Base-by-base conservation (phyloP, 2,888 invertebrate species). In the Muschampia plurimacula region DNA sequence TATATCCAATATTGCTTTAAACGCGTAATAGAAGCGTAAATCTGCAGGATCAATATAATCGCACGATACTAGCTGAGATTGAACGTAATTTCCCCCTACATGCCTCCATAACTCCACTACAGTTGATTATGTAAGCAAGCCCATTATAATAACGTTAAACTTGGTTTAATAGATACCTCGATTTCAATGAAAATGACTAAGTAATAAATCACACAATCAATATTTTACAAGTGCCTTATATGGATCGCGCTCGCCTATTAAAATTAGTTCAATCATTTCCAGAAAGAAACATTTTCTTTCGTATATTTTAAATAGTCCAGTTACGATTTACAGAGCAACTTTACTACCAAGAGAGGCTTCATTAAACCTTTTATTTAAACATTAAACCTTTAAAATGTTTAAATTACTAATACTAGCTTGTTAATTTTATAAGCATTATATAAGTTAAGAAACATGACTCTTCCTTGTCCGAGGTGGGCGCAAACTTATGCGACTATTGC, bases 21-120 rank as follows among this genome's bases (percentile, higher is more conserved):
- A 65, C 74, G 8, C 66, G 65, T 71, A 66, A 66, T 71, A 71
- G 65, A 66, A 66, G 71, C 76, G 74, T 81, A 82, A 84, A 83
- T 82, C 82, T 82, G 77, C 75, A 82, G 83, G 85, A 87, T 88
- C 87, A 86, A 89, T 89, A 86, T 86, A 85, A 84, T 85, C 79
- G 82, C 86, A 84, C 84, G 84, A 85, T 52, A 52, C 83, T 86
- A 86, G 80, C 80, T 78, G 78, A 81, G 77, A 80, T 77, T 77
- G 79, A 78, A 79, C 74, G 83, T 86, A 84, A 89, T 86, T 87
- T 84, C 80, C 81, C 81, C 76, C 76, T 80, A 84, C 85, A 82
- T 83, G 79, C 81, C 75, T 83, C 77, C 71, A 84, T 81, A 81
- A 84, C 80, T 83, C 32, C 60, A 81, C 44, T 46, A 46, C 44